phyloP scores from a whole-genome alignment of 2,888 invertebrate genomes.

The Mimachlamys varia region DNA sequence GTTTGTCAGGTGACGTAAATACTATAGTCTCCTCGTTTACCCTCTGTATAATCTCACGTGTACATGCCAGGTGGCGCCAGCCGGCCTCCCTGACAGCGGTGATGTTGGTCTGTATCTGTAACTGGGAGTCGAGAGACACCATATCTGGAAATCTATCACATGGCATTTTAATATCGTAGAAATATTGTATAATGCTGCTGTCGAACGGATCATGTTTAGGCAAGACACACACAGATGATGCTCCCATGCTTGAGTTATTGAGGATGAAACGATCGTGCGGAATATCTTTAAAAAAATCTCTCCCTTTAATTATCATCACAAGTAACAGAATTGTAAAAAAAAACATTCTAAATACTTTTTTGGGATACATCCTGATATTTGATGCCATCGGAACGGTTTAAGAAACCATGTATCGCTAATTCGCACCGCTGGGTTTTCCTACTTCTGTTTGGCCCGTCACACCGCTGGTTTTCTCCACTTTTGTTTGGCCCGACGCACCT shows the following conservation, averaged over 20 bases:
- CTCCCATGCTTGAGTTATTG: neutral
- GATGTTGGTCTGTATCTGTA: neutral
- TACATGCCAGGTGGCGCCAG: neutral
- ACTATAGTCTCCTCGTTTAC: neutral
- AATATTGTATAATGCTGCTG: conserved; percentile 44
- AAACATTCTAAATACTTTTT: neutral
- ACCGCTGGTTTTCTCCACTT: neutral
- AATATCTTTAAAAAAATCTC: neutral
- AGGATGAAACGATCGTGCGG: neutral
- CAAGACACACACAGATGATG: conserved; percentile 28
- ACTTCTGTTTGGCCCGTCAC: too few relatives aligned
- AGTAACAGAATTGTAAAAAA: neutral
- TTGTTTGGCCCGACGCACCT: too few relatives aligned
- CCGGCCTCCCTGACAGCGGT: neutral
- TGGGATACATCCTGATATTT: neutral
- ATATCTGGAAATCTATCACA: conserved; percentile 40
- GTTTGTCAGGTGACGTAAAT: neutral
- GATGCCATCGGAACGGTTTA: neutral
- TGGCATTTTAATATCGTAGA: conserved; percentile 38
- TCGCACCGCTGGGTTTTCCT: too few relatives aligned
- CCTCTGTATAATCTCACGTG: neutral
- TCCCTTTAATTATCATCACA: neutral
- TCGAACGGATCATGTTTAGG: conserved; percentile 49
- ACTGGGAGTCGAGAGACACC: conserved; percentile 42
- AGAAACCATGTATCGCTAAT: too few relatives aligned